Evolutionary conservation across 35 echinoderm and acorn worm genomes (phyloP), one percentile per base, ranked within the genome.

Genomic region (Hemicentrotus pulcherrimus): DNA sequence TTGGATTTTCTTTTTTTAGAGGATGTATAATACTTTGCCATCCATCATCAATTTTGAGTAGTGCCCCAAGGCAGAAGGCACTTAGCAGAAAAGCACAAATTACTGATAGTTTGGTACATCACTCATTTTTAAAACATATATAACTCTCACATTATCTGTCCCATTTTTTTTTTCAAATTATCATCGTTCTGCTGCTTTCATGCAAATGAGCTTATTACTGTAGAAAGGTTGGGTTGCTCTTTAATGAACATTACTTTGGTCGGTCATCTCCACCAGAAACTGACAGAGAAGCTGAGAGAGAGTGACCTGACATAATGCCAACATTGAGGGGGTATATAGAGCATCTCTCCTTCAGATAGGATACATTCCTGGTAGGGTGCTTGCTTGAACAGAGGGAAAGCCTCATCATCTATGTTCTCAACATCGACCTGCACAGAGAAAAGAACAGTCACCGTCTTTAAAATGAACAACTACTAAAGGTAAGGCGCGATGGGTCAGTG

Each of bases 241-340:
- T 41, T 41, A 41, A 41, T 41, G 35, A 41, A 41, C 35, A 1
- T 41, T 41, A 41, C 35, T 41, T 1, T 41, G 35, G 35, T 98
- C 94, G 35, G 35, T 98, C 94, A 99, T 55, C 94, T 78, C 98
- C 98, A 99, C 98, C 98, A 99, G 71, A 97, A 99, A 48, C 98
- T 99, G 35, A 99, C 98, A 32, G 98, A 99, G 94, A 99, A 99
- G 46, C 98, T 99, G 19, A 96, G 88, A 47, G 92, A 86, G 10
- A 99, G 95, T 52, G 98, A 96, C 61, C 96, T 94, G 28, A 99
- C 78, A 86, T 97, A 97, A 94, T 99, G 98, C 98, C 98, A 99
- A 71, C 96, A 99, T 35, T 94, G 93, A 32, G 97, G 98, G 41
- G 98, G 98, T 55, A 99, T 97, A 78, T 99, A 99, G 12, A 99